Evolutionary conservation across 37 sponge, comb jelly and placozoan genomes (phyloP), one percentile per base, ranked within the genome.

Genomic region (Beroe ovata): DNA sequence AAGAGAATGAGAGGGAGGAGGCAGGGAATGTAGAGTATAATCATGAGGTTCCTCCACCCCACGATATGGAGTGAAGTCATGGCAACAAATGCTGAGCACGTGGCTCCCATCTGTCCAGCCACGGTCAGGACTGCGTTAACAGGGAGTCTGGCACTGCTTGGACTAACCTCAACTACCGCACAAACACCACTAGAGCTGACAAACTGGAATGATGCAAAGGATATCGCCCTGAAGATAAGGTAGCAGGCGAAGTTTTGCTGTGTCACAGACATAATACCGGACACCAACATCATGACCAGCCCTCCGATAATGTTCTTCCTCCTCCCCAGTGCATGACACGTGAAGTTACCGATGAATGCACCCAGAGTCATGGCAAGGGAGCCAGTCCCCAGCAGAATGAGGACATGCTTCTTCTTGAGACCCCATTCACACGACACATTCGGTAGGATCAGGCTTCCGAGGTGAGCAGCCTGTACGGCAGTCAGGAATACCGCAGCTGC

Each of bases 61-160:
- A 77, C 3, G 18, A 54, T 21, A 54, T 77, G 26, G 4, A 77
- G 42, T 21, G 20, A 14, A 1, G 19, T 32, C 42, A 77, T 77
- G 38, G 84, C 84, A 1, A 42, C 3, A 1, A 77, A n/a, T 8
- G 84, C 35, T 8, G 84, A 39, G 21, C 84, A 77, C 0, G 84
- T 77, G 8, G 84, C 84, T 26, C 84, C 84, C n/a, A 77, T 1
- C 54, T 77, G 84, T 26, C 84, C 84, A n/a, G 84, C 21, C 38
- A 77, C 84, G 20, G 54, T 36, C 54, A 77, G 84, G 0, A 42
- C 47, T 35, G 33, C 33, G 36, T 77, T 77, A 1, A 36, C 84
- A 6, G 33, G n/a, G 47, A 77, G 33, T 8, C 84, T 42, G 18
- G n/a, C 23, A 30, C n/a, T 39, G 26, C 84, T 30, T n/a, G 84